A percentile compares a stretch with the other conserved stretches of the same genome.
phyloP scores from a whole-genome alignment of 2,797 vertebrate genomes.

The Coregonus sp. region DNA sequence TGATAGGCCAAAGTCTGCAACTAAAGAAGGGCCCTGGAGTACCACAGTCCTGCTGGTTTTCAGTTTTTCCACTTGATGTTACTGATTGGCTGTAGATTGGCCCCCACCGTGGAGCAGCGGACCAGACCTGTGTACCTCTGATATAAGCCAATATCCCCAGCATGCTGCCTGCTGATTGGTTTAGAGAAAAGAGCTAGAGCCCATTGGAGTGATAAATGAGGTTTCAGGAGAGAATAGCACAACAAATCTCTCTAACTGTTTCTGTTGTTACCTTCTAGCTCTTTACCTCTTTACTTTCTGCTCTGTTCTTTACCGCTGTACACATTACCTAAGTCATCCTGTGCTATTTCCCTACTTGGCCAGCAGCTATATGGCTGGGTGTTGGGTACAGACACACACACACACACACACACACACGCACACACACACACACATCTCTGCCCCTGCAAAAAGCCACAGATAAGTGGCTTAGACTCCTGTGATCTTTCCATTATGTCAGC shows the following conservation, averaged over 20 bases:
- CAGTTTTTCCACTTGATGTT: neutral
- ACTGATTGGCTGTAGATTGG: no score
- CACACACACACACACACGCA: conserved; percentile 4
- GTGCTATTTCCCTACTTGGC: conserved; percentile 45
- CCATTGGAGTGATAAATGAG: neutral
- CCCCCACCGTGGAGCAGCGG: neutral
- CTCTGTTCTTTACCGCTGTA: conserved; percentile 15
- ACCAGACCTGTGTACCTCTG: neutral
- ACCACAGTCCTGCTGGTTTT: no score
- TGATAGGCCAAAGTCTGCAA: no score
- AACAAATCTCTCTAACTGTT: neutral
- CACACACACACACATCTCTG: conserved; percentile 19
- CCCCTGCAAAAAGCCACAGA: conserved; percentile 44
- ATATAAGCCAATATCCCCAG: neutral
- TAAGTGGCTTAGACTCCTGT: conserved; percentile 25
- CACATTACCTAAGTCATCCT: conserved; percentile 51
- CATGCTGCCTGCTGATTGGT: neutral
- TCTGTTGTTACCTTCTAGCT: conserved; percentile 33
- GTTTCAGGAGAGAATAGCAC: conserved; percentile 16
- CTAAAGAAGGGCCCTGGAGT: no score
- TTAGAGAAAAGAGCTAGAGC: neutral
- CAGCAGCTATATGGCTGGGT: neutral
- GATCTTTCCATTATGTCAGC: conserved; percentile 38
- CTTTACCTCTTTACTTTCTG: conserved; percentile 20
- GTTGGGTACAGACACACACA: conserved; percentile 14